Percentiles rank a stretch among this genome's conserved stretches.
phyloP scores from a whole-genome alignment of 2,113 vertebrate species.

The Tringa solitaria region DNA sequence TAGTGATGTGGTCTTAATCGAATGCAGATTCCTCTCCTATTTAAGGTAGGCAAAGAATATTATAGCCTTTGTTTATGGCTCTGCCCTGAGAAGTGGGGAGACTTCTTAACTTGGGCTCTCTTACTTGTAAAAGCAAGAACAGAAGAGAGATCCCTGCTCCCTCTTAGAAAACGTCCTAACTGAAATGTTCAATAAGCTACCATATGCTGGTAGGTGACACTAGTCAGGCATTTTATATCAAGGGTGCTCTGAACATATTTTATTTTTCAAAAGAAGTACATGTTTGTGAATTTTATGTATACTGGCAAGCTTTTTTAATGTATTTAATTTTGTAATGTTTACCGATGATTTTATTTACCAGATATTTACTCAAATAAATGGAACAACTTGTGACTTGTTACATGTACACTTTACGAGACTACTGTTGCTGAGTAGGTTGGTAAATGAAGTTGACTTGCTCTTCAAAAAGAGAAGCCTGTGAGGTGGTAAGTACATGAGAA shows the following conservation, averaged over 20 bases:
- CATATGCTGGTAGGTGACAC: slow-evolving; percentile 59
- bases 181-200: slow-evolving; percentile 54
- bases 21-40: slow-evolving; percentile 9
- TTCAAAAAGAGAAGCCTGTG: neutral
- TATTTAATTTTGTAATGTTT: slow-evolving; percentile 87
- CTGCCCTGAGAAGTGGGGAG: neutral
- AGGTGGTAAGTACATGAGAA: neutral
- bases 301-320: slow-evolving; percentile 82
- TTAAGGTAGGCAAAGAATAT: slow-evolving; percentile 21
- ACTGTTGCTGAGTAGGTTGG: neutral
- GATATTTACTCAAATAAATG: slow-evolving; percentile 85
- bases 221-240: slow-evolving; percentile 79
- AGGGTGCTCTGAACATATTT: slow-evolving; percentile 85
- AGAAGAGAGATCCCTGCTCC: slow-evolving; percentile 5
- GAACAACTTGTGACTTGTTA: slow-evolving; percentile 74
- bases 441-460: neutral
- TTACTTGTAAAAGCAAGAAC: neutral
- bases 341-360: slow-evolving; percentile 80
- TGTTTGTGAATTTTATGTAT: slow-evolving; percentile 81
- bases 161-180: slow-evolving; percentile 48
- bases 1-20: slow-evolving; percentile 7
- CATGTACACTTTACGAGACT: slow-evolving; percentile 22
- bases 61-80: neutral
- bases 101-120: neutral
- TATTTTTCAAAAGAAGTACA: slow-evolving; percentile 78